Conservation (phyloP, 2,797 vertebrate genomes). For the Alosa sapidissima region DNA sequence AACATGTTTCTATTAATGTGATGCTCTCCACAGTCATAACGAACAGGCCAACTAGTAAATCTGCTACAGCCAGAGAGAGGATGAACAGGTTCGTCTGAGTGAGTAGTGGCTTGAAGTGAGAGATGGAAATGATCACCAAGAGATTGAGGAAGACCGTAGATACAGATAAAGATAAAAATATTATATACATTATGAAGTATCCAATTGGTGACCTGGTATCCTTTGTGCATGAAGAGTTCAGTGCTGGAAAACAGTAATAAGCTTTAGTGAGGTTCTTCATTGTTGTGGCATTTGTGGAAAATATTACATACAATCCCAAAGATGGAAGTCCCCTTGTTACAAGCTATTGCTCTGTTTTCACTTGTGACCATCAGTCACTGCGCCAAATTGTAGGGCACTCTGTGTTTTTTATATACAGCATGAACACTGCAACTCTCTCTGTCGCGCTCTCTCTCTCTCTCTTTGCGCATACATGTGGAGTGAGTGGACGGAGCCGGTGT, state of each 20-base stretch:
- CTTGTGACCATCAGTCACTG: too few relatives aligned
- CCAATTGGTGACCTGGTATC: background rate
- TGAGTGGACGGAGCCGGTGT: too few relatives aligned
- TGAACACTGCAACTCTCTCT: too few relatives aligned
- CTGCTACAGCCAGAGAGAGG: slow-evolving; percentile 71
- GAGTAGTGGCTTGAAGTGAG: slow-evolving; percentile 76
- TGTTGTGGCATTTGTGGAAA: background rate
- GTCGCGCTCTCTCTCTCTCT: too few relatives aligned
- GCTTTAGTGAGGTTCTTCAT: background rate
- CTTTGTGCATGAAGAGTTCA: slow-evolving; percentile 33
- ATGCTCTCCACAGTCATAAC: slow-evolving; percentile 67
- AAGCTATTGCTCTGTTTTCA: too few relatives aligned
- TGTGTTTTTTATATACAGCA: too few relatives aligned
- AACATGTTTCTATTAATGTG: slow-evolving; percentile 44
- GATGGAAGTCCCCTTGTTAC: too few relatives aligned
- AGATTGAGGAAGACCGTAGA: slow-evolving; percentile 73
- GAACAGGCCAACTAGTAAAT: slow-evolving; percentile 74
- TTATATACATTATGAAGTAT: slow-evolving; percentile 38
- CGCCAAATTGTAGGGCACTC: too few relatives aligned
- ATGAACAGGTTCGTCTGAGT: slow-evolving; percentile 76
- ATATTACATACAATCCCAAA: too few relatives aligned
- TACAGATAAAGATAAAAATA: slow-evolving; percentile 51
- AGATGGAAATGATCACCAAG: slow-evolving; percentile 73
- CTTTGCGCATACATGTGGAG: too few relatives aligned
- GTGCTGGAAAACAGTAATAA: background rate